These are phyloP conservation scores for Apogon talboti DNA, from an alignment of 2,797 vertebrate species.

Conservation along the genomic window DNA sequence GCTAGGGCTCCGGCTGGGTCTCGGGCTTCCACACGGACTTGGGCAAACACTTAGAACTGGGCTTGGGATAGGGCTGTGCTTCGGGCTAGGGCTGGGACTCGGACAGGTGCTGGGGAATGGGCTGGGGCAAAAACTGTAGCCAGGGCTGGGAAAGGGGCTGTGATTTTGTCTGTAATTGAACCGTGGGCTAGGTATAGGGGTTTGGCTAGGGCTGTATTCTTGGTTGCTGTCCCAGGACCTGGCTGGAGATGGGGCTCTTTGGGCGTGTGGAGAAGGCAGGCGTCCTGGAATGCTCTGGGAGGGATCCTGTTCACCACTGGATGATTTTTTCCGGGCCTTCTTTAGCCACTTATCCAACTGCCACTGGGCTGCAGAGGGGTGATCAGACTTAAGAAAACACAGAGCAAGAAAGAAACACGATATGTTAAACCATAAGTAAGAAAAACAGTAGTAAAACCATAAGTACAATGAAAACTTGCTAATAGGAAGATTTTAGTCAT, in stretches of 20 bases:
- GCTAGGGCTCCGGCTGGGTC: conserved; percentile 73
- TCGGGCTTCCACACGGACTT: conserved; percentile 72
- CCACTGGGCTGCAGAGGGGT: conserved; percentile 91
- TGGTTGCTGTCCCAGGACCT: conserved; percentile 83
- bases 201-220: conserved; percentile 80
- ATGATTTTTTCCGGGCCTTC: conserved; percentile 88
- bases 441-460: background rate
- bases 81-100: conserved; percentile 74
- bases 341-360: conserved; percentile 98
- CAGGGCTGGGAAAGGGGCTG: conserved; percentile 77
- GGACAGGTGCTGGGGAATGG: conserved; percentile 79
- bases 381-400: conserved; percentile 81
- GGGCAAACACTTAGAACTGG: conserved; percentile 67
- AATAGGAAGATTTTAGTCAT: background rate
- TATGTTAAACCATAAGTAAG: background rate
- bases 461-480: background rate
- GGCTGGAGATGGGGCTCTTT: conserved; percentile 80
- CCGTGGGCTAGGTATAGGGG: conserved; percentile 83
- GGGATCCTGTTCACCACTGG: conserved; percentile 83
- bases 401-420: conserved; percentile 23
- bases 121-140: conserved; percentile 80
- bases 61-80: conserved; percentile 58
- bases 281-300: conserved; percentile 49
- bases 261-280: conserved; percentile 58
- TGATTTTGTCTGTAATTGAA: conserved; percentile 79